Evolutionary conservation across 2,797 vertebrate genomes (phyloP), one percentile per base, ranked within the genome.

Genomic region (Intellagama lesueurii): DNA sequence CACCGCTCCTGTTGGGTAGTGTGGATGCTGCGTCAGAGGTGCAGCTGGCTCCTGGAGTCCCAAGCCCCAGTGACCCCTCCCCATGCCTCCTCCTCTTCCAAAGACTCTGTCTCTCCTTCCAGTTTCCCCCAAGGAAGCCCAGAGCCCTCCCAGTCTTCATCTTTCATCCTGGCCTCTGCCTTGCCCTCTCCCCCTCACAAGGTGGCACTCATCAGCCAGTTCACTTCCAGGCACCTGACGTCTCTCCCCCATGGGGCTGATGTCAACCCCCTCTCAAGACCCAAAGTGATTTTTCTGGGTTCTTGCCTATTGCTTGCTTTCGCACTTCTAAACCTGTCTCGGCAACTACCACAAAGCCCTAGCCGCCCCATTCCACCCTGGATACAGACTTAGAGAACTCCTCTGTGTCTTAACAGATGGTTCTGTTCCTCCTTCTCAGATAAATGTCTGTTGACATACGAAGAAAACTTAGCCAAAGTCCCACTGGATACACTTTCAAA

Each of bases 391-490:
- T 17, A 85, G 60, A 81, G 30, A 49, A 22, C 64, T 35, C n/a
- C 68, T 47, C 3, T 66, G 40, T 68, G 5, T 0, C 30, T 81
- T 73, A 82, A 69, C 26, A 81, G 26, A 6, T 0, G 47, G 7
- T 64, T 76, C 0, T 56, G 7, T 64, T 76, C 30, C 69, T 22
- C 26, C 22, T 88, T 93, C 35, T 35, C 26, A 70, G 81, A 5
- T 35, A 79, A 24, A 7, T 70, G 56, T 88, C n/a, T 91, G 1
- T 79, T 89, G 81, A 79, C 76, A 82, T 3, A 3, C 28, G 49
- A 85, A 64, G 73, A 89, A 83, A 5, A 16, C 76, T 52, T 19
- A 26, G 32, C 86, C 89, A 66, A 70, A 89, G 0, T 89, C 89
- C 87, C 49, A 76, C 24, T 89, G 70, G 6, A 72, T 89, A 83